phyloP scores from a whole-genome alignment of 2,113 vertebrate species.

The zebrafish (Danio rerio) region GRCz12tu NC_133199.1:6579501-6580000 shows the following conservation, averaged over 20 bases:
- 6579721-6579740: background rate
- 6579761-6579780: background rate
- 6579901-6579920: background rate
- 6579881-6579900: background rate
- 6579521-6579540: too few species aligned
- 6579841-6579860: background rate
- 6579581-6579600: too few species aligned
- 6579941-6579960: background rate
- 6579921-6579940: constrained; percentile 18
- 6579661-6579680: too few species aligned
- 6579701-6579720: background rate
- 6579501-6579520: too few species aligned
- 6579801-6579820: background rate
- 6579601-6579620: too few species aligned
- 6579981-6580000: constrained; percentile 23
- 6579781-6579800: background rate
- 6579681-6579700: background rate
- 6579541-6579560: too few species aligned
- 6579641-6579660: too few species aligned
- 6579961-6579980: background rate
- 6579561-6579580: too few species aligned
- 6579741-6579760: background rate
- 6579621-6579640: too few species aligned
- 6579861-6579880: background rate
- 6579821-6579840: background rate